Base-by-base conservation (phyloP, 2,113 vertebrate species). In the Vulpes vulpes region DNA sequence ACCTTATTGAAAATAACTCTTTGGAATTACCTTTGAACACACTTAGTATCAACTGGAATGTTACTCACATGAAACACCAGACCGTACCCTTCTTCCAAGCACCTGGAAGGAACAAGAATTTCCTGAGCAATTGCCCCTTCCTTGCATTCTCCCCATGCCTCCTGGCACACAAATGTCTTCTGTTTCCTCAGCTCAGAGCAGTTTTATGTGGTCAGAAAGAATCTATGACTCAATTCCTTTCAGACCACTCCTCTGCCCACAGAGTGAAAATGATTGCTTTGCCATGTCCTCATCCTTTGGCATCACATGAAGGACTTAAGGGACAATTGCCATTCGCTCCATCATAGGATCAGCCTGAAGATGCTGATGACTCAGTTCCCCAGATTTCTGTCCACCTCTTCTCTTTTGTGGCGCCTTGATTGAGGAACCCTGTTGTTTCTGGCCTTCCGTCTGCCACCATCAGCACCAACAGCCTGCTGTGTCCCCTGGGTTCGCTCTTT, bases 111-210 rank as follows among this genome's bases (percentile, higher is more conserved):
- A 85, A 23, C 88, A 60, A 20, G 32, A 11, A 25, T 84, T 76
- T 96, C 78, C 92, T 80, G 69, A 69, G 20, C 30, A 32, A 67
- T 73, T 76, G 57, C 35, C 62, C 15, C 73, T 86, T 88, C 51
- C 38, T 35, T 55, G 16, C 64, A 5, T 87, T 89, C 74, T 93
- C 81, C 51, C 69, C 11, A 0, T 78, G 89, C 91, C 71, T 97
- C 51, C 84, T 93, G 96, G 64, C 76, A 93, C 83, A 93, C 89
- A 97, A 83, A 96, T 95, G 92, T 89, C 94, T 76, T 88, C 65
- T 86, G 69, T 82, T 93, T 83, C 64, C 64, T 82, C 35, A 95
- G 74, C 60, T 91, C 95, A n/a, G n/a, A 92, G 71, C 53, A 73
- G 59, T 80, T 83, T 80, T 81, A 51, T 95, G 91, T 90, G 89